Conservation (phyloP, 2,888 invertebrate genomes). For the Sericinus montela region DNA sequence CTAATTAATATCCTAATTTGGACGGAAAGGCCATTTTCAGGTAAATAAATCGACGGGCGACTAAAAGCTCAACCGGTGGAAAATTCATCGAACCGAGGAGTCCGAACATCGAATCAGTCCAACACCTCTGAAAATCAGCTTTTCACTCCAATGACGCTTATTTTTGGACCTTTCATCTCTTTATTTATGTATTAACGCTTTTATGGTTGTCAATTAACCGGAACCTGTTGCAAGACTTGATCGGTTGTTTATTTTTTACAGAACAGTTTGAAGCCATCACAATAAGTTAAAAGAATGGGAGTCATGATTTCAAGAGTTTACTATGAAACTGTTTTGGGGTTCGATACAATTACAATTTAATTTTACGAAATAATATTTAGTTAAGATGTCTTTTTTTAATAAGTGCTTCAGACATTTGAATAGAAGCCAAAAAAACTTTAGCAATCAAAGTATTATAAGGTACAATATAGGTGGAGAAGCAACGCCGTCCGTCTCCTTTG, state of each 20-base stretch:
- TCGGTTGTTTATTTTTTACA: too few species aligned
- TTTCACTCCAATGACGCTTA: slow-evolving; percentile 70
- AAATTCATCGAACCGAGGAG: slow-evolving; percentile 75
- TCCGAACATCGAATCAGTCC: slow-evolving; percentile 67
- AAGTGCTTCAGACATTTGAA: background rate
- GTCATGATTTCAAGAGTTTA: too few species aligned
- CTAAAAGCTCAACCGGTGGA: slow-evolving; percentile 73
- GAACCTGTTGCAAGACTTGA: slow-evolving; percentile 1
- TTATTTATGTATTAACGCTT: slow-evolving; percentile 64
- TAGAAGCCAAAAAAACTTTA: slow-evolving; percentile 22
- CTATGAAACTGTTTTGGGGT: too few species aligned
- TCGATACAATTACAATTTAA: background rate
- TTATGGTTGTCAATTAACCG: slow-evolving; percentile 38
- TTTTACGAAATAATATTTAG: background rate
- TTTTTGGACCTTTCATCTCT: slow-evolving; percentile 76
- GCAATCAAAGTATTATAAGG: slow-evolving; percentile 57
- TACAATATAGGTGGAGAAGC: slow-evolving; percentile 43
- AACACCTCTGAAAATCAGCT: slow-evolving; percentile 76
- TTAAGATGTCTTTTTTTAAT: background rate
- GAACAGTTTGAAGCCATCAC: too few species aligned
- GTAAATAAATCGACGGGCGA: slow-evolving; percentile 69
- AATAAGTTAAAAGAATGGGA: too few species aligned
- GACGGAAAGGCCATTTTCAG: slow-evolving; percentile 63
- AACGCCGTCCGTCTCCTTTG: slow-evolving; percentile 46
- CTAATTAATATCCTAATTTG: slow-evolving; percentile 47